These are phyloP conservation scores for Taenioides sp. DNA, from an alignment of 2,797 vertebrate species.

Conservation along the genomic window DNA sequence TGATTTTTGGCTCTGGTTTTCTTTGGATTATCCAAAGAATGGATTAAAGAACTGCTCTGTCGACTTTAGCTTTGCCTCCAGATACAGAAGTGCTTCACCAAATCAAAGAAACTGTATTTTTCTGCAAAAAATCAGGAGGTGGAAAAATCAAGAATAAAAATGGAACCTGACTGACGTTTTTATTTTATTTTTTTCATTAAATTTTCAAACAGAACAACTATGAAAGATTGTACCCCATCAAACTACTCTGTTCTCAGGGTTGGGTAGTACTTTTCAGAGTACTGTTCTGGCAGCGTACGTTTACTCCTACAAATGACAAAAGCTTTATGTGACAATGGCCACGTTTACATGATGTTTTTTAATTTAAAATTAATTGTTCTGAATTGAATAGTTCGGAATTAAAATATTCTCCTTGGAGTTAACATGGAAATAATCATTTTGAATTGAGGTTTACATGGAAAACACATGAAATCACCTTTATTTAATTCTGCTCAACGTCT, in stretches of 20 bases:
- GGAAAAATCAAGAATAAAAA: constrained; percentile 47
- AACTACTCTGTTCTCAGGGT: neutral
- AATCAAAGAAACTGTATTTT: constrained; percentile 16
- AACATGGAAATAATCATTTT: too few relatives aligned
- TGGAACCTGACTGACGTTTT: constrained; percentile 50
- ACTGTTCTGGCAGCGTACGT: too few relatives aligned
- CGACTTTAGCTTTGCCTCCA: constrained; percentile 7
- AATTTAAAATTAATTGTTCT: too few relatives aligned
- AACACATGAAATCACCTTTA: too few relatives aligned
- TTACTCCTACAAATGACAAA: too few relatives aligned
- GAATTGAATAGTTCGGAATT: too few relatives aligned
- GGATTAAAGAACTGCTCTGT: neutral
- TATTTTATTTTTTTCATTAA: constrained; percentile 24
- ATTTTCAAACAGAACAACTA: constrained; percentile 42
- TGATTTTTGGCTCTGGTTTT: constrained; percentile 3
- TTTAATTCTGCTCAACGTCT: too few relatives aligned
- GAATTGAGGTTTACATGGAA: too few relatives aligned
- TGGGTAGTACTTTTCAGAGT: too few relatives aligned
- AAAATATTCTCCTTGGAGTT: too few relatives aligned
- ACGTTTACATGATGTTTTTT: too few relatives aligned
- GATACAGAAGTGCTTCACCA: constrained; percentile 16
- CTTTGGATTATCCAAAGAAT: neutral
- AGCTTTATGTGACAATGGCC: too few relatives aligned
- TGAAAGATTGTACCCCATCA: constrained; percentile 21
- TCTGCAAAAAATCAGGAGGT: neutral